A percentile compares a stretch with the other conserved stretches of the same genome.
phyloP scores from a whole-genome alignment of 2,888 invertebrate species.

The Germaria angustata region DNA sequence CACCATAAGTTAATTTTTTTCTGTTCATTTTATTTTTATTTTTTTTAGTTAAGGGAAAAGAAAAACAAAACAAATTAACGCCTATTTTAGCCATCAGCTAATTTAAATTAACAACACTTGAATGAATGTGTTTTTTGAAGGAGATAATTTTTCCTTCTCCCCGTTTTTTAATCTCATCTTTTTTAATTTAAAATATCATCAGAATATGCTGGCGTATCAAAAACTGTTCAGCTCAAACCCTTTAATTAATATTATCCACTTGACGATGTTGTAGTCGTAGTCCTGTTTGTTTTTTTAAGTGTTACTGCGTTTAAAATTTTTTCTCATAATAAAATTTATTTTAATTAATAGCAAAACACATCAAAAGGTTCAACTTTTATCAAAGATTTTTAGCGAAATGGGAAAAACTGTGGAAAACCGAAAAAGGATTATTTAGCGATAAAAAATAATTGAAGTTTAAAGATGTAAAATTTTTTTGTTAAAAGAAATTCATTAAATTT shows the following conservation, averaged over 20 bases:
- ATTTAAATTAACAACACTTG: constrained; percentile 65
- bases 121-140: constrained; percentile 33
- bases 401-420: neutral
- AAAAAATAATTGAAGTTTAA: constrained; percentile 9
- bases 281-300: constrained; percentile 24
- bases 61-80: constrained; percentile 31
- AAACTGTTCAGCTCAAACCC: constrained; percentile 38
- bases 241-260: constrained; percentile 57
- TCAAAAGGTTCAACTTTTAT: constrained; percentile 46
- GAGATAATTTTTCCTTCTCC: constrained; percentile 10
- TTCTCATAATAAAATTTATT: constrained; percentile 52
- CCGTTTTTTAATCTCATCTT: neutral
- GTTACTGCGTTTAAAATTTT: constrained; percentile 47
- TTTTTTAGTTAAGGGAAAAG: neutral
- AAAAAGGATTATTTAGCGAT: no score
- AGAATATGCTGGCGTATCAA: neutral
- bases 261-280: constrained; percentile 22
- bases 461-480: neutral
- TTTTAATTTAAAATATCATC: constrained; percentile 2
- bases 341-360: constrained; percentile 47
- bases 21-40: no score
- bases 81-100: constrained; percentile 57
- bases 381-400: neutral
- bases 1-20: no score
- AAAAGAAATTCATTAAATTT: neutral